Conservation (phyloP, 2,797 vertebrate genomes). For the Aeoliscus strigatus region DNA sequence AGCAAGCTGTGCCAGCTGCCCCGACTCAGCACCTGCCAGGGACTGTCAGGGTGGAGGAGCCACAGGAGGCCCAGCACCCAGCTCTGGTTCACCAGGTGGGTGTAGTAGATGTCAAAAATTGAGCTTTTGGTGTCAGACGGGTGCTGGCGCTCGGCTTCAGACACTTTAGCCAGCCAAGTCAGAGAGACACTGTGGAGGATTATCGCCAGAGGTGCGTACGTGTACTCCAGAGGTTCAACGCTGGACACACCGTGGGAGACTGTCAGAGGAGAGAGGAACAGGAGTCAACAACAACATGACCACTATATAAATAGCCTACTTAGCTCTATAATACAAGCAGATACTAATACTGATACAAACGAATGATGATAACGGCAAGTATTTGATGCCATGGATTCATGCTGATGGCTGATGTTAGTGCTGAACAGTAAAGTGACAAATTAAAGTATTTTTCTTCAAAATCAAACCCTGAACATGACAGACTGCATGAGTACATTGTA, state of each 20-base stretch:
- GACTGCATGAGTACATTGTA: too few relatives aligned
- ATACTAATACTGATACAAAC: too few relatives aligned
- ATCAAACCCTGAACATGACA: too few relatives aligned
- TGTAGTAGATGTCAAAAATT: constrained; percentile 70
- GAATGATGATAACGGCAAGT: too few relatives aligned
- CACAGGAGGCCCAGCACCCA: constrained; percentile 72
- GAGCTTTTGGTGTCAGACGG: constrained; percentile 29
- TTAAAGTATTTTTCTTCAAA: too few relatives aligned
- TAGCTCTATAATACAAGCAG: too few relatives aligned
- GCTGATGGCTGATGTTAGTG: too few relatives aligned
- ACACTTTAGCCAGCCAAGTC: constrained; percentile 67
- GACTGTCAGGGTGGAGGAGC: constrained; percentile 69
- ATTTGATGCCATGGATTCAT: too few relatives aligned
- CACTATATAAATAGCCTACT: too few relatives aligned
- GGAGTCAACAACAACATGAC: too few relatives aligned
- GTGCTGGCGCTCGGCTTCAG: constrained; percentile 32
- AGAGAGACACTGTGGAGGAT: constrained; percentile 70
- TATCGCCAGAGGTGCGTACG: constrained; percentile 72
- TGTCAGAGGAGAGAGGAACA: constrained; percentile 34
- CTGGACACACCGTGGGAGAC: constrained; percentile 42
- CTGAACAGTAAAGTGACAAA: too few relatives aligned
- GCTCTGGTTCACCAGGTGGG: constrained; percentile 66
- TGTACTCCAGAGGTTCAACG: constrained; percentile 60
- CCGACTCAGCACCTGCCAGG: constrained; percentile 48
- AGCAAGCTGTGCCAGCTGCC: constrained; percentile 74